phyloP scores from a whole-genome alignment of 2,797 vertebrate genomes.

The Jordanella pulchra region DNA sequence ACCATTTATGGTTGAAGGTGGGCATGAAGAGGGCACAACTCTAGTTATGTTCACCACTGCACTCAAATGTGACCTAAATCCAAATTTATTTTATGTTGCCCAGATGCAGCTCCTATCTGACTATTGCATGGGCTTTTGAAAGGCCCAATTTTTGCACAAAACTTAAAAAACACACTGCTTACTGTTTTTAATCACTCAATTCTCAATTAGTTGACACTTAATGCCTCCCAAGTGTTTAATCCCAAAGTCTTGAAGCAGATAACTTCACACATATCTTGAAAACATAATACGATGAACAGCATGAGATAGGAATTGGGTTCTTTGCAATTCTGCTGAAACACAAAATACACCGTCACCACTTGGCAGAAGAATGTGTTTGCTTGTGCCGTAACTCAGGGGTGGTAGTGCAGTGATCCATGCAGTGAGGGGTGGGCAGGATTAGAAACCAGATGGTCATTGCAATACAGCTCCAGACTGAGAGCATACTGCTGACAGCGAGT shows the following conservation, averaged over 20 bases:
- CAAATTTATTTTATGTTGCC: too few relatives aligned
- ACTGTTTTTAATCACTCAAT: too few relatives aligned
- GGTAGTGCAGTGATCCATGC: constrained; percentile 46
- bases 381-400: constrained; percentile 60
- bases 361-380: constrained; percentile 33
- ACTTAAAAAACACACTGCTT: too few relatives aligned
- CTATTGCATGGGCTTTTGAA: too few relatives aligned
- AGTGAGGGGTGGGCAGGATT: constrained; percentile 30
- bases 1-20: too few relatives aligned
- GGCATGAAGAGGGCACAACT: too few relatives aligned
- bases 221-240: neutral
- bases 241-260: neutral
- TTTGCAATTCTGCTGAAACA: constrained; percentile 18
- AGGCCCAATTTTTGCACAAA: too few relatives aligned
- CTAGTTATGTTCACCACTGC: too few relatives aligned
- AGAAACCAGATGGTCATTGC: constrained; percentile 63
- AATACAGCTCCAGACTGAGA: constrained; percentile 45
- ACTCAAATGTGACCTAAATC: too few relatives aligned
- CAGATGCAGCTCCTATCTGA: too few relatives aligned
- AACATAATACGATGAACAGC: neutral
- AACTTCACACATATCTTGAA: neutral
- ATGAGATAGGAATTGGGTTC: neutral
- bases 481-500: constrained; percentile 25
- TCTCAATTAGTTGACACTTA: neutral
- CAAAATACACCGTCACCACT: constrained; percentile 35